Percentiles rank a stretch among this genome's conserved stretches.
Evolutionary conservation across 64 coral and sea anemone genomes (phyloP).

Genomic region (Trachythela sp.): DNA sequence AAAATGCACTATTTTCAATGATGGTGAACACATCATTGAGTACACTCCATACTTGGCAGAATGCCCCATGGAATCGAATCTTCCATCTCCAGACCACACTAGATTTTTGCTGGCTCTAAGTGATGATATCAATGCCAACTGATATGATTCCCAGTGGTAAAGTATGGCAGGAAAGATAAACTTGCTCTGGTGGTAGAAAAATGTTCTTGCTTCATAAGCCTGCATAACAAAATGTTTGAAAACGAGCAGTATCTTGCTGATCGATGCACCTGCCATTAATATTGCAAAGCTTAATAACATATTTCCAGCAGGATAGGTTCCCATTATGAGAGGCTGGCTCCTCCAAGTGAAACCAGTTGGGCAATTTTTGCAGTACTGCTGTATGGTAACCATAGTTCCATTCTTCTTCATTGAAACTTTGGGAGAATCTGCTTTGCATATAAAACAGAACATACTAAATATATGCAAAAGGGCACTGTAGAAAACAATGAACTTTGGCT

Average conservation of each 20-base stretch:
- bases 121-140: background rate
- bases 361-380: background rate
- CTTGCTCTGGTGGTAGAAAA: background rate
- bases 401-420: background rate
- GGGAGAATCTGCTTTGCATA: background rate
- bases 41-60: background rate
- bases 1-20: no score
- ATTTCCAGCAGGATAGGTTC: background rate
- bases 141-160: background rate
- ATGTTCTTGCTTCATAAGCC: background rate
- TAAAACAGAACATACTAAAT: constrained; percentile 15
- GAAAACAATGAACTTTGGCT: constrained; percentile 14
- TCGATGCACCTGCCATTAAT: background rate
- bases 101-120: background rate
- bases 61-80: background rate
- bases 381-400: background rate
- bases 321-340: background rate
- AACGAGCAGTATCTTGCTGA: background rate
- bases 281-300: background rate
- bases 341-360: background rate
- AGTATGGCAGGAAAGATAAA: background rate
- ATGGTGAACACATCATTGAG: no score
- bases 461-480: background rate
- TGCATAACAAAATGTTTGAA: background rate
- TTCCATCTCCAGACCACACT: background rate